Conservation (phyloP, 2,797 vertebrate genomes). For the Chaetodon trifasciatus region DNA sequence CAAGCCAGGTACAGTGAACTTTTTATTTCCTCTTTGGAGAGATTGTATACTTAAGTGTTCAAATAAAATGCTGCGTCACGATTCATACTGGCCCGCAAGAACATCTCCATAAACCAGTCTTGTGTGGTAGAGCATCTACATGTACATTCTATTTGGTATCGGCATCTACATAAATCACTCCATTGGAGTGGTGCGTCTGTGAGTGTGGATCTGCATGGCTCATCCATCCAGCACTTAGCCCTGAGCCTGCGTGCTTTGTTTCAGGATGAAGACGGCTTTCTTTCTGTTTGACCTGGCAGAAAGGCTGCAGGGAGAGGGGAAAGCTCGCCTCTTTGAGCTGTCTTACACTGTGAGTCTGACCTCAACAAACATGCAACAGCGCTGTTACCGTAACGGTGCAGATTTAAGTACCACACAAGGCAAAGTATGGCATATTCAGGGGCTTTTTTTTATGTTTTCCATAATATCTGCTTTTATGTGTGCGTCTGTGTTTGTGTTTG, state of each 20-base stretch:
- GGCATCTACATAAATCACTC: slow-evolving; percentile 85
- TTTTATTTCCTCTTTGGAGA: slow-evolving; percentile 28
- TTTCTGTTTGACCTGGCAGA: slow-evolving; percentile 97
- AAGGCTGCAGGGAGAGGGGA: slow-evolving; percentile 80
- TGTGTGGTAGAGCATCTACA: slow-evolving; percentile 81
- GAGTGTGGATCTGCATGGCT: slow-evolving; percentile 78
- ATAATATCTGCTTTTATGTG: slow-evolving; percentile 43
- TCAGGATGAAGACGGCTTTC: slow-evolving; percentile 98
- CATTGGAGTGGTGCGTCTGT: slow-evolving; percentile 77
- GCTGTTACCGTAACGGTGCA: slow-evolving; percentile 33
- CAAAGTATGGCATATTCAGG: slow-evolving; percentile 24
- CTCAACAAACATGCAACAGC: slow-evolving; percentile 41
- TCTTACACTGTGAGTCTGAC: slow-evolving; percentile 86
- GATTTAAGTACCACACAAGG: slow-evolving; percentile 47
- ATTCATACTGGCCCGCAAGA: slow-evolving; percentile 56
- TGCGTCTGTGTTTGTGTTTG: slow-evolving; percentile 56
- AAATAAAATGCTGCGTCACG: slow-evolving; percentile 74
- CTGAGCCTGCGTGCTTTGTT: slow-evolving; percentile 77
- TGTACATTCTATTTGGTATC: slow-evolving; percentile 76
- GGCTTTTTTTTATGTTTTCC: neutral
- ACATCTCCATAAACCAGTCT: slow-evolving; percentile 84
- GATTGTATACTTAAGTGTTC: slow-evolving; percentile 46
- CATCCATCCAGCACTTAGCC: slow-evolving; percentile 81
- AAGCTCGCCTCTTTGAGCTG: slow-evolving; percentile 83
- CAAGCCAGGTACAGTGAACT: slow-evolving; percentile 91